Percentiles rank a stretch among this genome's conserved stretches.
phyloP scores from a whole-genome alignment of 2,888 invertebrate species.

The Hoplodrina blanda region DNA sequence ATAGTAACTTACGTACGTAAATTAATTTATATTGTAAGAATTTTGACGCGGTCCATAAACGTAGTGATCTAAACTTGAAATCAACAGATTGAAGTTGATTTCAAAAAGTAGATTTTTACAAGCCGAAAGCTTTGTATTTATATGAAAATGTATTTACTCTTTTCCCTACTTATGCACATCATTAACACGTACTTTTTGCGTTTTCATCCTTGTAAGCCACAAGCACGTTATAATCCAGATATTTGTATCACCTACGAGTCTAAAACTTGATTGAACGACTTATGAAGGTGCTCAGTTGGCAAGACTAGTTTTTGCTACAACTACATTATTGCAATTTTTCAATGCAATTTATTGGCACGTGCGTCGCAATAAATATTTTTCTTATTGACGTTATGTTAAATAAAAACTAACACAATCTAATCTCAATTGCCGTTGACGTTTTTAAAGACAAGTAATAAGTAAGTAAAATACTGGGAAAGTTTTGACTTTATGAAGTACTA shows the following conservation, averaged over 20 bases:
- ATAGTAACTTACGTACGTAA: no score
- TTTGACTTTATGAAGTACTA: no score
- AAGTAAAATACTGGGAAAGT: no score
- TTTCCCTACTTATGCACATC: neutral
- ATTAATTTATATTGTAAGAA: no score
- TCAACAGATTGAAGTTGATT: no score
- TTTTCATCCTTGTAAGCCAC: constrained; percentile 29
- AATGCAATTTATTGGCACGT: constrained; percentile 54
- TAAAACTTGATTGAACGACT: constrained; percentile 43
- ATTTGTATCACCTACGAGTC: constrained; percentile 26
- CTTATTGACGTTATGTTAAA: constrained; percentile 19
- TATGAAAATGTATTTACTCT: neutral
- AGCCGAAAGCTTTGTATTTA: neutral
- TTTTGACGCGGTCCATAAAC: no score
- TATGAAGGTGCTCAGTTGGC: constrained; percentile 40
- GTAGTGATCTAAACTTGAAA: no score
- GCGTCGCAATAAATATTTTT: constrained; percentile 41
- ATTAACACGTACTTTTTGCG: constrained; percentile 12
- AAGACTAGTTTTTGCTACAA: constrained; percentile 35
- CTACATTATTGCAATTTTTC: constrained; percentile 49
- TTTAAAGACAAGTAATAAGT: neutral
- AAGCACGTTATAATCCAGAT: constrained; percentile 25
- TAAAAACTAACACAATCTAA: constrained; percentile 1
- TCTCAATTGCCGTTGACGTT: neutral
- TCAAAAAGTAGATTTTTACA: no score